These are phyloP conservation scores for Dicycla oo DNA, from an alignment of 2,888 invertebrate species.

Conservation along the genomic window DNA sequence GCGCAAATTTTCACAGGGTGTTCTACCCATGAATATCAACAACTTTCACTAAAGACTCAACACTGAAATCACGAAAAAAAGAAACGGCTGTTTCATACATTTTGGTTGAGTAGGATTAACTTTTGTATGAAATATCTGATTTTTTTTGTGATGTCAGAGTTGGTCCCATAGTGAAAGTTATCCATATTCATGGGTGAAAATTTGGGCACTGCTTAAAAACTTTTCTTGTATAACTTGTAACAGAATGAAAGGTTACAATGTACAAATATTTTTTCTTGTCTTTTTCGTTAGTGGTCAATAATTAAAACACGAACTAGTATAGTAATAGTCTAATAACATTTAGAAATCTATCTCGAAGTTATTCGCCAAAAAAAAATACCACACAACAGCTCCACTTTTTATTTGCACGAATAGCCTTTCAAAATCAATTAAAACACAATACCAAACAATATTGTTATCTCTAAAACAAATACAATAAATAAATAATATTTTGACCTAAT, in stretches of 20 bases:
- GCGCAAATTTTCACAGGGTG: too few species aligned
- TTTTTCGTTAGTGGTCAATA: neutral
- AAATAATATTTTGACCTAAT: slow-evolving; percentile 55
- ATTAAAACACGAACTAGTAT: neutral
- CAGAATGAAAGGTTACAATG: neutral
- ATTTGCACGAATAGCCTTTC: slow-evolving; percentile 21
- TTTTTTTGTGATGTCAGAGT: too few species aligned
- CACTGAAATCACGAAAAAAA: too few species aligned
- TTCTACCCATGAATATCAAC: too few species aligned
- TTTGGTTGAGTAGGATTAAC: too few species aligned
- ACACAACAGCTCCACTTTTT: slow-evolving; percentile 1
- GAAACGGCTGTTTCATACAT: too few species aligned
- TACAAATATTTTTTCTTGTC: neutral
- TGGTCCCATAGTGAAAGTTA: too few species aligned
- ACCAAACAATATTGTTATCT: slow-evolving; percentile 25
- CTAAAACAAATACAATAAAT: slow-evolving; percentile 33
- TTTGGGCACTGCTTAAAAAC: too few species aligned
- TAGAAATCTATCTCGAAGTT: slow-evolving; percentile 1
- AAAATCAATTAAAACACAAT: slow-evolving; percentile 48
- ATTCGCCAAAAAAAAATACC: slow-evolving; percentile 6
- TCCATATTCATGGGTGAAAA: too few species aligned
- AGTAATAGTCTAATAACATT: slow-evolving; percentile 13
- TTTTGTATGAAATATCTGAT: too few species aligned
- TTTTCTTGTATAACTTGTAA: too few species aligned
- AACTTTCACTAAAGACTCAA: too few species aligned